Evolutionary conservation across 2,888 invertebrate genomes (phyloP), one percentile per base, ranked within the genome.

Genomic region (Philereme vetulata): DNA sequence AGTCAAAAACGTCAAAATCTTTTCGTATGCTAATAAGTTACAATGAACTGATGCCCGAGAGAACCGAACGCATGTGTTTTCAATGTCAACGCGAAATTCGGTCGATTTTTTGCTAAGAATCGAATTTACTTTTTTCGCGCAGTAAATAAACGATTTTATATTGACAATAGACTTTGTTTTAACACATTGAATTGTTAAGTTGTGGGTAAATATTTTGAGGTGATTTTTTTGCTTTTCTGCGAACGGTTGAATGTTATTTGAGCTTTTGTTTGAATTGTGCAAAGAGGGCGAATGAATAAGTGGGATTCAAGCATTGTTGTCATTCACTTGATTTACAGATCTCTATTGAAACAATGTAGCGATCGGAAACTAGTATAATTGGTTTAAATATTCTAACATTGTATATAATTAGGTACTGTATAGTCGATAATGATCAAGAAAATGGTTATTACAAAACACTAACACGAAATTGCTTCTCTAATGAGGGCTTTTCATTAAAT

Each of bases 21-120:
- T 88, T 91, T 89, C 84, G 82, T 82, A 91, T 90, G 89, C 82
- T 83, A 91, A 90, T 89, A 81, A 71, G 87, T 86, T 84, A 84
- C 90, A 85, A 81, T 82, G 89, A 89, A 90, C 87, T 81, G 78
- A 71, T 76, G 82, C 69, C 80, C 78, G 78, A 80, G 78, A 78
- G 72, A 80, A 76, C 82, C 78, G 77, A 70, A 62, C 71, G 77
- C 82, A 81, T 77, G 71, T 85, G 85, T 81, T 78, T 65, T 78
- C 78, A 85, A 83, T 80, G 83, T 84, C 81, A 78, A 74, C 79
- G 77, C 77, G 75, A 80, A 81, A 84, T 80, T 76, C 74, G 72
- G 72, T 50, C 68, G 66, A 60, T 67, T 74, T 76, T 75, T 76
- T 74, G 72, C 66, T 78, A 76, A 64, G 53, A 62, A 61, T 56